Conservation (phyloP, 2,888 invertebrate species). For the Dryomyza anilis region DNA sequence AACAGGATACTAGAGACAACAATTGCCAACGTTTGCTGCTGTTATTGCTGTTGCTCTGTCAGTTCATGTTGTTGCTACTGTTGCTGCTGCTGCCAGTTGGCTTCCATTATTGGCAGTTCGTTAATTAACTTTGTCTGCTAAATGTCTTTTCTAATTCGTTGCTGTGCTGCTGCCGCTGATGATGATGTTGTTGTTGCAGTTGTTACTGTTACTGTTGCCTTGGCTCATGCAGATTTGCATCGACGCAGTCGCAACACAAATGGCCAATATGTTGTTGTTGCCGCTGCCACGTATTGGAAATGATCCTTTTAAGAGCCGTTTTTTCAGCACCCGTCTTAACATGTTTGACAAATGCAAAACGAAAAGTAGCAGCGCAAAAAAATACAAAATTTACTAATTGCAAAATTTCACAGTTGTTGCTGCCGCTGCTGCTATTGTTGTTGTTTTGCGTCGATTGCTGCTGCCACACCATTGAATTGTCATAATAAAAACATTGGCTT, state of each 20-base stretch:
- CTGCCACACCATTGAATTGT: neutral
- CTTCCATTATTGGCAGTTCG: conserved; percentile 56
- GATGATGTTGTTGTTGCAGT: neutral
- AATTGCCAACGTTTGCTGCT: conserved; percentile 23
- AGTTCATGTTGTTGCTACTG: no score
- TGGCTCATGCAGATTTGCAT: conserved; percentile 2
- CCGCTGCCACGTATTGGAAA: neutral
- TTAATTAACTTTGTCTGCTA: conserved; percentile 54
- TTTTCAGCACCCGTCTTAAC: no score
- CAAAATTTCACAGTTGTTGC: conserved; percentile 13
- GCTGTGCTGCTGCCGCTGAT: neutral
- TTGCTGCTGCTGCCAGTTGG: conserved; percentile 33
- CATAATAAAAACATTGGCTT: no score
- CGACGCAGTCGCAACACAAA: neutral
- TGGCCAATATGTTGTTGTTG: neutral
- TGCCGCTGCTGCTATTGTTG: neutral
- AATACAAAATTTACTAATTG: conserved; percentile 12
- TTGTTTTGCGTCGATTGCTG: no score
- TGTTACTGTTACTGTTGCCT: conserved; percentile 1
- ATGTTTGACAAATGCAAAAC: conserved; percentile 14
- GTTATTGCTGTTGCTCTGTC: conserved; percentile 29
- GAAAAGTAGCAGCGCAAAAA: neutral
- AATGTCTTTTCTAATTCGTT: conserved; percentile 26
- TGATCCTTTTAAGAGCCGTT: conserved; percentile 20
- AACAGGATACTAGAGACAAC: no score